A percentile compares a stretch with the other conserved stretches of the same genome.
These are phyloP conservation scores for Epistrophe eligans DNA, from an alignment of 2,888 invertebrate genomes.

Conservation along the genomic window DNA sequence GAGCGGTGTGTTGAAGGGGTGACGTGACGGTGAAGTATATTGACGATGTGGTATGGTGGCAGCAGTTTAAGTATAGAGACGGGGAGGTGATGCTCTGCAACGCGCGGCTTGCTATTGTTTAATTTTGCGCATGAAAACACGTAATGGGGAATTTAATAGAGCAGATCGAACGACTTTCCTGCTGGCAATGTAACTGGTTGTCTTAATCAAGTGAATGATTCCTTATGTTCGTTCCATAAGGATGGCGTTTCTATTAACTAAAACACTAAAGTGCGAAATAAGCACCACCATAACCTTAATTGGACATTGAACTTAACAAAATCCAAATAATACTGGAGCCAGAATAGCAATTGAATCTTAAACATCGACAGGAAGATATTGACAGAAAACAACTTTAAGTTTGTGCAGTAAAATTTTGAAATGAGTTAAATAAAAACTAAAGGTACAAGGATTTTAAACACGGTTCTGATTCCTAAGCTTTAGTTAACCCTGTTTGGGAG, in stretches of 20 bases:
- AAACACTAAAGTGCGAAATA: constrained; percentile 25
- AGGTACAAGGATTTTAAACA: no score
- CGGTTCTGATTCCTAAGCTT: no score
- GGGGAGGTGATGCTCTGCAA: constrained; percentile 34
- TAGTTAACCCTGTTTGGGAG: no score
- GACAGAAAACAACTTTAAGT: no score
- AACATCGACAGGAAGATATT: no score
- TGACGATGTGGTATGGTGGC: background rate
- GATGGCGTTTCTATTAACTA: constrained; percentile 29
- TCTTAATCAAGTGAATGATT: constrained; percentile 58
- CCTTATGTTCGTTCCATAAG: constrained; percentile 19
- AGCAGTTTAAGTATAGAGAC: background rate
- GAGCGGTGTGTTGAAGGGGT: constrained; percentile 9
- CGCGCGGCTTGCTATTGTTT: constrained; percentile 69
- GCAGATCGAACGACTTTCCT: constrained; percentile 47
- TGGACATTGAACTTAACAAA: constrained; percentile 31
- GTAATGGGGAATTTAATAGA: constrained; percentile 63
- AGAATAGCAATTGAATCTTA: background rate
- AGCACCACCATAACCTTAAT: constrained; percentile 26
- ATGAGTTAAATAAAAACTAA: no score
- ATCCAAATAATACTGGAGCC: constrained; percentile 17
- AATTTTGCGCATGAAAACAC: constrained; percentile 71
- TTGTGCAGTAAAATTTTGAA: no score
- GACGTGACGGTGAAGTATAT: background rate
- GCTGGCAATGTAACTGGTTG: constrained; percentile 36